Conservation (phyloP, 1,140 invertebrate species). For the Tetragonula clypearis region DNA sequence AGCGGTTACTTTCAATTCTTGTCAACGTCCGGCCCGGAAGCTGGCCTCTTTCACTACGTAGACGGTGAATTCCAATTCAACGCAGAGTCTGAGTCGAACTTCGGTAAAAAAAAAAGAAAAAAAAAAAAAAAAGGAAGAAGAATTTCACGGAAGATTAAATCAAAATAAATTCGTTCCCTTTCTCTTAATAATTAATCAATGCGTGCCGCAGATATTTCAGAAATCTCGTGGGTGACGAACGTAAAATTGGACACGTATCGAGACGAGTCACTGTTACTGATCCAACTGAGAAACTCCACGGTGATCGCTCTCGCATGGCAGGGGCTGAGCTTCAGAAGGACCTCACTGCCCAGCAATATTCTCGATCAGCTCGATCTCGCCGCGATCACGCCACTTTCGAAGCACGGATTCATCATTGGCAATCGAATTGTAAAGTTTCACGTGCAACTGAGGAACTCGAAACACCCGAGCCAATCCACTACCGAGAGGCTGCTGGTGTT, state of each 20-base stretch:
- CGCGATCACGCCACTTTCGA: slow-evolving; percentile 63
- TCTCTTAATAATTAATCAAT: neutral
- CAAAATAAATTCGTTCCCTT: neutral
- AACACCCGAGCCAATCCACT: slow-evolving; percentile 47
- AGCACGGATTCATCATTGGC: slow-evolving; percentile 66
- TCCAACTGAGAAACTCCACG: slow-evolving; percentile 68
- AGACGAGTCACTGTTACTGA: slow-evolving; percentile 72
- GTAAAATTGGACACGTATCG: slow-evolving; percentile 72
- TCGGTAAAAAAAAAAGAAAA: slow-evolving; percentile 24
- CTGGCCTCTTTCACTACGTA: slow-evolving; percentile 60
- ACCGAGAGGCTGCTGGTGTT: slow-evolving; percentile 57
- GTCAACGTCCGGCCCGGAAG: slow-evolving; percentile 62
- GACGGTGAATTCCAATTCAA: slow-evolving; percentile 61
- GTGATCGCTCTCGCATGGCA: slow-evolving; percentile 68
- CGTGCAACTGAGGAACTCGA: slow-evolving; percentile 45
- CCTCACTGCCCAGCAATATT: slow-evolving; percentile 52
- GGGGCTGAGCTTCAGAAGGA: slow-evolving; percentile 57
- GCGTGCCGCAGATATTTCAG: slow-evolving; percentile 56
- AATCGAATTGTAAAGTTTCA: slow-evolving; percentile 66
- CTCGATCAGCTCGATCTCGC: slow-evolving; percentile 68
- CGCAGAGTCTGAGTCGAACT: slow-evolving; percentile 34
- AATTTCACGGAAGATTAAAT: slow-evolving; percentile 14
- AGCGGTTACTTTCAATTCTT: slow-evolving; percentile 71
- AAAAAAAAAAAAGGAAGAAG: slow-evolving; percentile 6
- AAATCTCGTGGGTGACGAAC: slow-evolving; percentile 64